A percentile compares a stretch with the other conserved stretches of the same genome.
Evolutionary conservation across 1,140 invertebrate species (phyloP).

Genomic region (Micrasema minimum): DNA sequence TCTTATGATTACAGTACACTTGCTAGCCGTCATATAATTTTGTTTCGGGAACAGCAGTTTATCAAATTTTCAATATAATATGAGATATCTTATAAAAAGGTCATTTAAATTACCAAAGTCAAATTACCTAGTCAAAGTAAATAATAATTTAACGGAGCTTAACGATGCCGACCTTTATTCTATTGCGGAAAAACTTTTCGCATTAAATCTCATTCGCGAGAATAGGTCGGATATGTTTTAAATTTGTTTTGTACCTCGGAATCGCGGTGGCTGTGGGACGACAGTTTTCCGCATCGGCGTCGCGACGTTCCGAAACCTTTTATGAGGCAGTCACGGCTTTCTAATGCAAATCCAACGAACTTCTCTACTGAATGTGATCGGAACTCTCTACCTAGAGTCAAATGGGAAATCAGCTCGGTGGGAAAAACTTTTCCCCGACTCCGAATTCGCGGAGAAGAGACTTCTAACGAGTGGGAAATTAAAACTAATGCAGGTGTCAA

Average conservation of each 20-base stretch:
- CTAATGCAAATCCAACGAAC: slow-evolving; percentile 47
- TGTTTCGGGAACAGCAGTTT: too few relatives aligned
- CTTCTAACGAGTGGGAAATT: slow-evolving; percentile 4
- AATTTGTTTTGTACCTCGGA: slow-evolving; percentile 45
- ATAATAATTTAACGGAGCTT: slow-evolving; percentile 26
- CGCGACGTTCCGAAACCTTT: slow-evolving; percentile 33
- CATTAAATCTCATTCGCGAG: slow-evolving; percentile 45
- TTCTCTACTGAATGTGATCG: slow-evolving; percentile 22
- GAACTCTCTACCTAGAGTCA: slow-evolving; percentile 14
- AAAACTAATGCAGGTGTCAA: too few relatives aligned
- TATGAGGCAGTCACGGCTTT: slow-evolving; percentile 44
- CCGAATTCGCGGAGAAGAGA: not conserved
- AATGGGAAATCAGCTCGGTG: slow-evolving; percentile 12
- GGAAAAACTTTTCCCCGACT: slow-evolving; percentile 22
- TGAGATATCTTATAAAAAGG: too few relatives aligned
- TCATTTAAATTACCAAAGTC: too few relatives aligned
- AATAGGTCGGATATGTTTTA: slow-evolving; percentile 48
- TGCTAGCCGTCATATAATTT: too few relatives aligned
- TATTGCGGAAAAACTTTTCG: slow-evolving; percentile 40
- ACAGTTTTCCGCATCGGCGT: slow-evolving; percentile 24
- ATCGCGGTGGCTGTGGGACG: slow-evolving; percentile 28
- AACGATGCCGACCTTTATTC: slow-evolving; percentile 24
- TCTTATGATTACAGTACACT: too few relatives aligned
- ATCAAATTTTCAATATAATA: too few relatives aligned
- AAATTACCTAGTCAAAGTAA: too few relatives aligned